Conservation (phyloP, 37 sponge, comb jelly and placozoan genomes). For the Chondrilla cf. caribensis region DNA sequence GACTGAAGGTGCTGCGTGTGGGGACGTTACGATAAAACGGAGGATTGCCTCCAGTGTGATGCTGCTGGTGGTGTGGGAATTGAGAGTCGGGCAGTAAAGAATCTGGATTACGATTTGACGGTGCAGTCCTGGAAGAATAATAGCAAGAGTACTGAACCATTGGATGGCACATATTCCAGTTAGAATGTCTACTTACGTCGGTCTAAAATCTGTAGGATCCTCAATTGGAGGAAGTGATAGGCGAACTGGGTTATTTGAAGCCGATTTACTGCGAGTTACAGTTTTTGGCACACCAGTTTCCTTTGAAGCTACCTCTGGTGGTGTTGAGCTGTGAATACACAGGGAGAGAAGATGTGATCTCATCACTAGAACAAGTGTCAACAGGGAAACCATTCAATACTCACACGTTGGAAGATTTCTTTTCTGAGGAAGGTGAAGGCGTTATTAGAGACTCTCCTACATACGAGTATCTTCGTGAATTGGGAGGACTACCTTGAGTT, state of each 20-base stretch:
- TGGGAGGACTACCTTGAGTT: constrained; percentile 8
- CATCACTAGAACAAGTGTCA: no score
- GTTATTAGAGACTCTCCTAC: neutral
- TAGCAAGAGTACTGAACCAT: no score
- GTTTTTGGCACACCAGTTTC: neutral
- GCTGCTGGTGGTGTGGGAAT: constrained; percentile 29
- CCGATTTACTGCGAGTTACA: neutral
- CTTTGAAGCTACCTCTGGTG: neutral
- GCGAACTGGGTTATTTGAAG: constrained; percentile 17
- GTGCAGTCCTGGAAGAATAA: constrained; percentile 62
- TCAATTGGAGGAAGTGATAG: constrained; percentile 70
- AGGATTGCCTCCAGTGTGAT: constrained; percentile 34
- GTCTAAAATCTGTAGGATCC: constrained; percentile 50
- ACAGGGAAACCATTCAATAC: neutral
- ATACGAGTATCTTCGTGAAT: constrained; percentile 7
- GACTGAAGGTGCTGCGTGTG: constrained; percentile 62
- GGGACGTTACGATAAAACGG: constrained; percentile 13
- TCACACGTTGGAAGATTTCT: neutral
- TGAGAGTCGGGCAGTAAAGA: constrained; percentile 21
- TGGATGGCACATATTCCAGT: no score
- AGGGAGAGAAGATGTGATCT: neutral
- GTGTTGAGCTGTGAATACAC: neutral
- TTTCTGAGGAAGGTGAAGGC: neutral
- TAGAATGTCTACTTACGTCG: constrained; percentile 51
- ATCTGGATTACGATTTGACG: constrained; percentile 22